These are phyloP conservation scores for Cossypha polioptera DNA, from an alignment of 2,797 vertebrate genomes.

Conservation along the genomic window DNA sequence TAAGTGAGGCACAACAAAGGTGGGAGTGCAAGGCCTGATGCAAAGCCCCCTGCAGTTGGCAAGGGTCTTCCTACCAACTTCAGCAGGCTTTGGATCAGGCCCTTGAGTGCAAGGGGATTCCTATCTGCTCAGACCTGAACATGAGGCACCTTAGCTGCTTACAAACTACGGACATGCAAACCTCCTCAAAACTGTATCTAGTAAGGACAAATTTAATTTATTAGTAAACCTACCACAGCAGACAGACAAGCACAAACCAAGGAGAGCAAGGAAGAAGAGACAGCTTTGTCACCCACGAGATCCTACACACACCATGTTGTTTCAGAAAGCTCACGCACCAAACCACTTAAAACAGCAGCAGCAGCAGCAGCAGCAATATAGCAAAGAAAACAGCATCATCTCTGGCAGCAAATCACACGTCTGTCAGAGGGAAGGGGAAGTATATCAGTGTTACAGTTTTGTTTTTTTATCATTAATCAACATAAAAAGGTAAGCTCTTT, in stretches of 20 bases:
- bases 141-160: slow-evolving; percentile 85
- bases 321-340: slow-evolving; percentile 25
- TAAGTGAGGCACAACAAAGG: slow-evolving; percentile 93
- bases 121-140: slow-evolving; percentile 85
- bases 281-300: background rate
- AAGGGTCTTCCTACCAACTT: background rate
- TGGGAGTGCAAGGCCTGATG: slow-evolving; percentile 76
- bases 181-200: slow-evolving; percentile 77
- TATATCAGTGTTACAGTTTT: background rate
- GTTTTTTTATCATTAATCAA: background rate
- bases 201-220: background rate
- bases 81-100: background rate
- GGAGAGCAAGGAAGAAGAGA: slow-evolving; percentile 1
- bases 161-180: slow-evolving; percentile 83
- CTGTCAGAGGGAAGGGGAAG: background rate
- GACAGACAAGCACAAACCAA: slow-evolving; percentile 61
- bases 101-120: slow-evolving; percentile 74
- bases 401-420: background rate
- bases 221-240: slow-evolving; percentile 54
- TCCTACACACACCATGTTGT: background rate
- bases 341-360: slow-evolving; percentile 74
- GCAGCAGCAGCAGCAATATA: slow-evolving; percentile 59
- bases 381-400: background rate
- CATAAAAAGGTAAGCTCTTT: background rate
- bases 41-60: background rate